These are phyloP conservation scores for Drosophila kokeensis DNA, from an alignment of 2,888 invertebrate genomes.

Conservation along the genomic window DNA sequence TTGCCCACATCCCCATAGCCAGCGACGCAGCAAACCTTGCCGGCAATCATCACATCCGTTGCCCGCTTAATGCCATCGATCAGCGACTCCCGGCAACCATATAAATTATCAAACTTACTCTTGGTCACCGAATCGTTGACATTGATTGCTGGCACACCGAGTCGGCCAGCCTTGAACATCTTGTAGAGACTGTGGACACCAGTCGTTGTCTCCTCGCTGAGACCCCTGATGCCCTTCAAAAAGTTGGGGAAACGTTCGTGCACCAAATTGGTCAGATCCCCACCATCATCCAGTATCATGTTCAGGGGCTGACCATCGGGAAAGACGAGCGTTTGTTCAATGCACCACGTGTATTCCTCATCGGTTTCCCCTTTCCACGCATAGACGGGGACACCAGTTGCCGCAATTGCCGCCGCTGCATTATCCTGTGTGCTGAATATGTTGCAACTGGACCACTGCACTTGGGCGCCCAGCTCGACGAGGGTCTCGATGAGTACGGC, in stretches of 20 bases:
- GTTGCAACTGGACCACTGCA: conserved; percentile 99
- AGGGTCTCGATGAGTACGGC: conserved; percentile 99
- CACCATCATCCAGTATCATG: conserved; percentile 99
- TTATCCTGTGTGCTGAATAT: conserved; percentile 99
- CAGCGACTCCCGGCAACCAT: conserved; percentile 99
- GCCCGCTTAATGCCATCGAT: conserved; percentile 99
- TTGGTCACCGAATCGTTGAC: conserved; percentile 99
- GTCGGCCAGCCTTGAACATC: conserved; percentile 93
- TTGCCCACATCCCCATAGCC: conserved; percentile 99
- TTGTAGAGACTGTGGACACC: conserved; percentile 99
- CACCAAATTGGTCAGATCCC: conserved; percentile 98
- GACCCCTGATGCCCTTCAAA: conserved; percentile 92
- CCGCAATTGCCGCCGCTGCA: conserved; percentile 99
- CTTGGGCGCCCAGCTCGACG: conserved; percentile 97
- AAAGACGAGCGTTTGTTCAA: conserved; percentile 97
- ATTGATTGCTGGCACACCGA: conserved; percentile 98
- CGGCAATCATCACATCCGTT: conserved; percentile 99
- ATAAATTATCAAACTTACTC: conserved; percentile 99
- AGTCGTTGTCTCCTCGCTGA: conserved; percentile 99
- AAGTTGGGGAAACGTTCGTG: conserved; percentile 96
- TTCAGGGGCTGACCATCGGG: conserved; percentile 92
- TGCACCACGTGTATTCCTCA: conserved; percentile 99
- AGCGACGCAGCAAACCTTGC: conserved; percentile 98
- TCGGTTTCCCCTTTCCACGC: conserved; percentile 99
- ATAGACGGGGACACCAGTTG: conserved; percentile 96